Evolutionary conservation across 2,888 invertebrate genomes (phyloP).

Genomic region (Diaperis boleti): DNA sequence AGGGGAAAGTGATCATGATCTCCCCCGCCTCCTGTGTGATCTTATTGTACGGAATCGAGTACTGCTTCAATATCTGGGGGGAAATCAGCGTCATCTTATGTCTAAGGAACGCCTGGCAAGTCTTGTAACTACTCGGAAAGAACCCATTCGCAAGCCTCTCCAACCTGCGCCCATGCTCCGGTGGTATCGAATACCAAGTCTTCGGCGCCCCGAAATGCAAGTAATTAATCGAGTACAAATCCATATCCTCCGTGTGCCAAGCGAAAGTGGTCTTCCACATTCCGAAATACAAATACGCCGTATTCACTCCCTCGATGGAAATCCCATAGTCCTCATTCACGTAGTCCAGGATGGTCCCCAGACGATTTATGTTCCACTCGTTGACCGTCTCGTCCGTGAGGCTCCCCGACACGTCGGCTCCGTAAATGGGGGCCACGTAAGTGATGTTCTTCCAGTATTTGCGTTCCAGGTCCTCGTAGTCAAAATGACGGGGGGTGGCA

Average conservation of each 20-base stretch:
- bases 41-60: constrained; percentile 96
- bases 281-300: constrained; percentile 98
- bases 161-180: constrained; percentile 92
- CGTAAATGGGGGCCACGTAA: constrained; percentile 96
- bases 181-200: constrained; percentile 96
- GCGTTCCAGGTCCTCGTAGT: constrained; percentile 90
- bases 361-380: constrained; percentile 93
- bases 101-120: constrained; percentile 91
- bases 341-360: constrained; percentile 94
- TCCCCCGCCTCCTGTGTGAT: constrained; percentile 96
- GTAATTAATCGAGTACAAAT: constrained; percentile 98
- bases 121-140: constrained; percentile 86
- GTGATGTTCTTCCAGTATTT: constrained; percentile 99
- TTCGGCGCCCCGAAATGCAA: constrained; percentile 98
- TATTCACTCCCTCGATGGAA: constrained; percentile 97
- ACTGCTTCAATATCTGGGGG: constrained; percentile 91
- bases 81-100: constrained; percentile 99
- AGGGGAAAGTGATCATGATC: constrained; percentile 99
- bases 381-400: constrained; percentile 91
- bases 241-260: constrained; percentile 99
- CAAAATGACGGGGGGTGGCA: constrained; percentile 83
- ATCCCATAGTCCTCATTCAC: constrained; percentile 96
- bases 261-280: constrained; percentile 99
- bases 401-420: constrained; percentile 97
- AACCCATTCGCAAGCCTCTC: constrained; percentile 94